Conservation (phyloP, 2,888 invertebrate species). For the Chironomus tentans region DNA sequence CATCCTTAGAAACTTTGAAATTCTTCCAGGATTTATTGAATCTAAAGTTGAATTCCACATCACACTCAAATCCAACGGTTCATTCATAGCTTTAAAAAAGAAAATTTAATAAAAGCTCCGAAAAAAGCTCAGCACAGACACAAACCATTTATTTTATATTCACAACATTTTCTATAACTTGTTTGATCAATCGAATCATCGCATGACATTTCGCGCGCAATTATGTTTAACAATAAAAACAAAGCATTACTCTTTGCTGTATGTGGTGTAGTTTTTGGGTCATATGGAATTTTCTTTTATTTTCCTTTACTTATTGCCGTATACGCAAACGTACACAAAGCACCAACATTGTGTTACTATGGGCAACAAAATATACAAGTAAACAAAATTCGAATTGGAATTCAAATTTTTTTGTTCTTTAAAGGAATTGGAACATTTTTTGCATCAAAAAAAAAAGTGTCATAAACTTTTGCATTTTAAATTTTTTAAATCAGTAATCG, state of each 20-base stretch:
- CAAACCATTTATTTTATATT: neutral
- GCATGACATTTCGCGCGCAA: constrained; percentile 14
- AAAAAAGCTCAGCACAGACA: neutral
- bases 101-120: neutral
- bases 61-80: neutral
- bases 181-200: constrained; percentile 14
- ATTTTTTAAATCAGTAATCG: neutral
- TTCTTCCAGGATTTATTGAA: constrained; percentile 28
- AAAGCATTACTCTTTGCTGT: neutral
- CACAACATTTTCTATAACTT: neutral
- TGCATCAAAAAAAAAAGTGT: neutral
- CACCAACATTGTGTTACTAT: neutral
- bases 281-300: constrained; percentile 12
- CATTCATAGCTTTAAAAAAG: neutral
- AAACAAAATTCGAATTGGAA: constrained; percentile 22
- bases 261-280: neutral
- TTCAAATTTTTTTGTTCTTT: neutral
- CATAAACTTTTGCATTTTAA: neutral
- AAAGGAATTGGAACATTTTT: neutral
- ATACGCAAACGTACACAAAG: constrained; percentile 9
- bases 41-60: constrained; percentile 1
- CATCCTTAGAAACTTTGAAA: constrained; percentile 36
- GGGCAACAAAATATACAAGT: neutral
- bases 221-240: constrained; percentile 5
- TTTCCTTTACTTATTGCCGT: neutral